Base-by-base conservation (phyloP, 2,888 invertebrate species). In the Caenorhabditis sp. region DNA sequence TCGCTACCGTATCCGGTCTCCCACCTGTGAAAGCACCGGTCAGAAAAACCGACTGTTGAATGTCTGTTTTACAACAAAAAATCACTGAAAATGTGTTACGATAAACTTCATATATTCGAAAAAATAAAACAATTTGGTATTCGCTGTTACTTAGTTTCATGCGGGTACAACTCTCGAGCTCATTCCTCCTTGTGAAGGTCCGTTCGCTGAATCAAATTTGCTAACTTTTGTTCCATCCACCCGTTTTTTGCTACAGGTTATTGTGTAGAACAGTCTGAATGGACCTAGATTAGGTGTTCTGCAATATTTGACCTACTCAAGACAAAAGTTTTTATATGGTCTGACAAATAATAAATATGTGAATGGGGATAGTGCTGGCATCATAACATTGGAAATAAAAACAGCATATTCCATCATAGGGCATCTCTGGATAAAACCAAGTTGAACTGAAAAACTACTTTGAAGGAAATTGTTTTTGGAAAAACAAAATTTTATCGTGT, bases 341-440 rank as follows among this genome's bases (percentile, higher is more conserved):
- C 66, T 27, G 8, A 70, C 66, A 49, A 63, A 70, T 4, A 66
- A 14, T 12, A 70, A 49, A 56, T 70, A 66, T 0, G 70, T 63
- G 21, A 70, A 31, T 14, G 70, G 70, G n/a, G 70, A 70, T 17
- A 70, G 31, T 2, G 63, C 53, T n/a, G 70, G 70, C 70, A 70
- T 70, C 25, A 66, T 59, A 10, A 66, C 58, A 3, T 63, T 61
- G 1, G 50, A 57, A 1, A 62, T 62, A 49, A 70, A 70, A 14
- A 70, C 59, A 17, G 65, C 27, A 31, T 70, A 63, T 36, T 70
- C 70, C 25, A 66, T 60, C 12, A 66, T 14, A 12, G 26, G 21
- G 17, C 14, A 43, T 12, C 63, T 59, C 17, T 49, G 53, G 17
- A 70, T 25, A 0, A 70, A 14, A 1, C 66, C 70, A 43, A 70